A percentile compares a stretch with the other conserved stretches of the same genome.
Evolutionary conservation across 2,888 invertebrate genomes (phyloP).

Genomic region (Standfussiana lucernea): DNA sequence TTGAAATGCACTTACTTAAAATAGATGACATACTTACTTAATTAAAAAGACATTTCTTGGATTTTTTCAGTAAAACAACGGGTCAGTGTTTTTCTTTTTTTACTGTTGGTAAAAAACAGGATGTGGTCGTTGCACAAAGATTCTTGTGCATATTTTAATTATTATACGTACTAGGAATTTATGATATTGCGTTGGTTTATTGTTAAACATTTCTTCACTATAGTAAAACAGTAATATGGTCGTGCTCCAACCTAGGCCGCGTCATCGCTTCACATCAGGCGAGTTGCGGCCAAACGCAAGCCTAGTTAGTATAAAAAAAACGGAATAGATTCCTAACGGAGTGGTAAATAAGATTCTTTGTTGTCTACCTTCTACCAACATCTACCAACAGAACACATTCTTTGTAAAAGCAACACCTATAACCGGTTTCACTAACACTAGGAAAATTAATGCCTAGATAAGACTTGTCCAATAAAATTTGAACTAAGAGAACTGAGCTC

Average conservation of each 20-base stretch:
- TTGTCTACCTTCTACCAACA: not conserved
- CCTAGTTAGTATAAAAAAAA: no score
- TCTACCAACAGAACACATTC: not conserved
- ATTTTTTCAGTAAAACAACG: slow-evolving; percentile 16
- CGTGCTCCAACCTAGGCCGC: no score
- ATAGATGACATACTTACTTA: not conserved
- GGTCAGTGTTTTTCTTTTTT: slow-evolving; percentile 16
- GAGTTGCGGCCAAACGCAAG: no score
- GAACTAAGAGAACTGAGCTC: not conserved
- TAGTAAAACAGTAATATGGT: no score
- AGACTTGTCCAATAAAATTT: not conserved
- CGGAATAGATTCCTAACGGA: not conserved
- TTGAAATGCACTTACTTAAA: not conserved
- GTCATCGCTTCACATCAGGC: no score
- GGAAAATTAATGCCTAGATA: not conserved
- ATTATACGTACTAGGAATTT: not conserved
- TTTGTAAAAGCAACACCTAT: not conserved
- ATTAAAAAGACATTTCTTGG: not conserved
- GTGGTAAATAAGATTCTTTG: not conserved
- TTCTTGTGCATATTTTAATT: slow-evolving; percentile 33
- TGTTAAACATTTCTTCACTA: not conserved
- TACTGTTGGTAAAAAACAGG: slow-evolving; percentile 43
- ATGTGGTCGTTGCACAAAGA: slow-evolving; percentile 34
- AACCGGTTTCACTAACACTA: not conserved
- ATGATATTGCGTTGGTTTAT: not conserved